Conservation (phyloP, 1,140 invertebrate species). For the Camponotus vicinus region DNA sequence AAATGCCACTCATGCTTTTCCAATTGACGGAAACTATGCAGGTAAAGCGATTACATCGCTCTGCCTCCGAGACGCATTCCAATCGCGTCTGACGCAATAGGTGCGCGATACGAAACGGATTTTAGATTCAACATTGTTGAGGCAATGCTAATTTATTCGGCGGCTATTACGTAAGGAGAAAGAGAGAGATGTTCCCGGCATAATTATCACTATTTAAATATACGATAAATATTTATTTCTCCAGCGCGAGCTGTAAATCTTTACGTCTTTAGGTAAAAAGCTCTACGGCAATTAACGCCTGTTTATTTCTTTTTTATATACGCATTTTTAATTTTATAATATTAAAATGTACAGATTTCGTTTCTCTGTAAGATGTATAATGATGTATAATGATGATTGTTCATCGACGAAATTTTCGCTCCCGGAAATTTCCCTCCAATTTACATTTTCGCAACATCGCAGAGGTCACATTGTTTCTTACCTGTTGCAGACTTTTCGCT, state of each 20-base stretch:
- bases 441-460: conserved; percentile 13
- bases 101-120: conserved; percentile 35
- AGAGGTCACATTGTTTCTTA: conserved; percentile 62
- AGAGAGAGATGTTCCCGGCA: conserved; percentile 14
- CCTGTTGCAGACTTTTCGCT: conserved; percentile 65
- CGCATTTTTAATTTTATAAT: neutral
- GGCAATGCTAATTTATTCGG: conserved; percentile 54
- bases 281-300: neutral
- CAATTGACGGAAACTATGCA: conserved; percentile 49
- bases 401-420: neutral
- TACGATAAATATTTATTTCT: conserved; percentile 30
- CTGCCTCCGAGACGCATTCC: conserved; percentile 50
- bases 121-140: conserved; percentile 48
- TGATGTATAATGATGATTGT: no score
- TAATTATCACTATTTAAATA: conserved; percentile 40
- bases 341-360: neutral
- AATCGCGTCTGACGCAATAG: conserved; percentile 50
- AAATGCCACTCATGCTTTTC: conserved; percentile 27
- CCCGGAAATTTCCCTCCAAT: neutral
- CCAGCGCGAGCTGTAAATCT: conserved; percentile 16
- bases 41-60: conserved; percentile 57
- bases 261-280: neutral
- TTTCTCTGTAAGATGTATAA: neutral
- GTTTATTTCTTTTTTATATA: neutral
- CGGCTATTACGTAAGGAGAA: conserved; percentile 29